A percentile compares a stretch with the other conserved stretches of the same genome.
phyloP scores from a whole-genome alignment of 1,140 invertebrate genomes.

The Listronotus oregonensis region DNA sequence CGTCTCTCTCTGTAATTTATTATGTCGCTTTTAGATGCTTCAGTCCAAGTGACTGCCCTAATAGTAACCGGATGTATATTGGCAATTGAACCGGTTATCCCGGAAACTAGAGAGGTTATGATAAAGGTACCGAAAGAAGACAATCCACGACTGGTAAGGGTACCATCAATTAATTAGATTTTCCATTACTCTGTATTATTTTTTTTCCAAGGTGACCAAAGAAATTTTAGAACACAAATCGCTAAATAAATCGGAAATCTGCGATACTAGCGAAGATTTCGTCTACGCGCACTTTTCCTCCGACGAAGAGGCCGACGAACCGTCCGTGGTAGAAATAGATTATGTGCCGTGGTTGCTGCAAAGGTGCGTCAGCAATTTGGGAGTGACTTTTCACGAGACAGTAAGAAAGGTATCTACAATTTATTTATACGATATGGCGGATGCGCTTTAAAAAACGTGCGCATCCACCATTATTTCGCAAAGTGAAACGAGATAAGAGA shows the following conservation, averaged over 20 bases:
- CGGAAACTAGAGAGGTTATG: slow-evolving; percentile 60
- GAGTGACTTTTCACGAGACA: slow-evolving; percentile 47
- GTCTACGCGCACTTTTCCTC: slow-evolving; percentile 47
- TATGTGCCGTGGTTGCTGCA: slow-evolving; percentile 60
- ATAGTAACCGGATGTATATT: slow-evolving; percentile 77
- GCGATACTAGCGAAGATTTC: slow-evolving; percentile 24
- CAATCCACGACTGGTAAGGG: not conserved
- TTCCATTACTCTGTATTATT: not conserved
- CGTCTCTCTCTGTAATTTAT: no score
- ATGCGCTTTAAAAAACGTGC: no score
- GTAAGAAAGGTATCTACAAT: not conserved
- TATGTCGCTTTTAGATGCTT: slow-evolving; percentile 62
- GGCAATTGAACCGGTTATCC: slow-evolving; percentile 65
- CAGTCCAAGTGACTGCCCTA: slow-evolving; percentile 75
- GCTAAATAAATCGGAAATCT: not conserved
- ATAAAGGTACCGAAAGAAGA: slow-evolving; percentile 39
- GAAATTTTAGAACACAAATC: not conserved
- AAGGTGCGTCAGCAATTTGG: slow-evolving; percentile 62
- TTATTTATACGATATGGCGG: not conserved
- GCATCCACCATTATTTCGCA: no score
- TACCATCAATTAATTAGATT: no score
- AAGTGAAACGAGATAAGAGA: no score
- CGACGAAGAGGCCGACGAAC: slow-evolving; percentile 39
- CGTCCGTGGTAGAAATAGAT: slow-evolving; percentile 14
- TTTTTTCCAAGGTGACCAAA: not conserved